Conservation (phyloP, 2,888 invertebrate genomes). For the Fissipunctia ypsillon region DNA sequence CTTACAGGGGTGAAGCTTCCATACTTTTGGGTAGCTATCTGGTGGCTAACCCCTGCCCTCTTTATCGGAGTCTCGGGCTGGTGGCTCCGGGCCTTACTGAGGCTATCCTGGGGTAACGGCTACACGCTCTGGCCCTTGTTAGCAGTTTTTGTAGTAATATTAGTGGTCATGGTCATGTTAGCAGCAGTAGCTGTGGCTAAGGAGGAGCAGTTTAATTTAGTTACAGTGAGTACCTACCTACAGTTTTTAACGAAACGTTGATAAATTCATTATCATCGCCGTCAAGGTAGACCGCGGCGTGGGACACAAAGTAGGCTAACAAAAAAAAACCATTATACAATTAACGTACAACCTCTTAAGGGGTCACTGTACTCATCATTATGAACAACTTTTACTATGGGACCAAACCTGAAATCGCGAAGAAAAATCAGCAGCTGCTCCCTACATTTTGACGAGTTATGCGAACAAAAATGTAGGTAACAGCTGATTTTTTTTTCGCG, state of each 20-base stretch:
- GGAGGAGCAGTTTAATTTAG: slow-evolving; percentile 87
- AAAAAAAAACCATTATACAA: too few relatives aligned
- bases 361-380: too few relatives aligned
- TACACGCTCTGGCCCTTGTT: slow-evolving; percentile 82
- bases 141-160: slow-evolving; percentile 78
- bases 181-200: slow-evolving; percentile 85
- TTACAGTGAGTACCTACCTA: slow-evolving; percentile 77
- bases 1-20: slow-evolving; percentile 83
- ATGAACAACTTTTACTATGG: too few relatives aligned
- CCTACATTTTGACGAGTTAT: too few relatives aligned
- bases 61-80: slow-evolving; percentile 83
- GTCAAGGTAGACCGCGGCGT: not conserved
- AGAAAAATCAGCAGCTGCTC: too few relatives aligned
- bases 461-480: too few relatives aligned
- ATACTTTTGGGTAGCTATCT: slow-evolving; percentile 81
- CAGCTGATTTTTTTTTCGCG: too few relatives aligned
- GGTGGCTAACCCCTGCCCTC: slow-evolving; percentile 82
- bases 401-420: too few relatives aligned
- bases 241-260: not conserved
- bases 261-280: not conserved
- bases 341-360: too few relatives aligned
- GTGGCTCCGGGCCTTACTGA: slow-evolving; percentile 83
- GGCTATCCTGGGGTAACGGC: slow-evolving; percentile 74
- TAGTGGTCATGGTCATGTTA: slow-evolving; percentile 81
- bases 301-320: not conserved